Base-by-base conservation (phyloP, 1,140 invertebrate species). In the Diuraphis noxia region DNA sequence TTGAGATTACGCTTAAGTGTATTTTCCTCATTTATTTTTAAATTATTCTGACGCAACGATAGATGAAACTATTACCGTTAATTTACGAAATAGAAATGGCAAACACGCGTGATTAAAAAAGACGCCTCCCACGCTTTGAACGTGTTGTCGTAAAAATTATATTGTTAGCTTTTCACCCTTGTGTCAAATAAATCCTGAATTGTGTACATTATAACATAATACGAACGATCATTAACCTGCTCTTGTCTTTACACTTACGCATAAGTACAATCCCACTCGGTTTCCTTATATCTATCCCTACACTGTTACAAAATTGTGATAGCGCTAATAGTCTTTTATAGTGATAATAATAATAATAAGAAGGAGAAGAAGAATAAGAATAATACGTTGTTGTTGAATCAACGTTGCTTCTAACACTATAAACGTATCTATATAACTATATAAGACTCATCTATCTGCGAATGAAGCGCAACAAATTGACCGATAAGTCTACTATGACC, bases 401-500 rank as follows among this genome's bases (percentile, higher is more conserved):
- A 36, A 19, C 82, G 25, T 79, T 0, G 36, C 9, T 38, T 21
- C 19, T 38, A 34, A 38, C 34, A 38, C 34, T 79, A 81, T 38
- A 81, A 34, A 23, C 21, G n/a, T 34, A 23, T 8, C n/a, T 46
- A 84, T 40, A 72, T 72, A 72, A n/a, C 10, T 38, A 38, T 23
- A 85, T 30, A 34, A 46, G 38, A 49, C n/a, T 86, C 84, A 49
- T 86, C n/a, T 85, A 49, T 86, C n/a, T 85, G 30, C 41, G n/a
- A 85, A 34, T 34, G 84, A 49, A 86, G 84, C 43, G 43, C 21
- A 46, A 36, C 84, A n/a, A 86, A 86, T 86, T 86, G n/a, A 86
- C 84, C 41, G 84, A 86, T 86, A 86, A 86, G 84, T 86, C 84
- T n/a, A 40, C 43, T 8, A 21, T 86, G 84, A 86, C 84, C 84